phyloP scores from a whole-genome alignment of 2,797 vertebrate genomes.

The Emydoidea blandingii region DNA sequence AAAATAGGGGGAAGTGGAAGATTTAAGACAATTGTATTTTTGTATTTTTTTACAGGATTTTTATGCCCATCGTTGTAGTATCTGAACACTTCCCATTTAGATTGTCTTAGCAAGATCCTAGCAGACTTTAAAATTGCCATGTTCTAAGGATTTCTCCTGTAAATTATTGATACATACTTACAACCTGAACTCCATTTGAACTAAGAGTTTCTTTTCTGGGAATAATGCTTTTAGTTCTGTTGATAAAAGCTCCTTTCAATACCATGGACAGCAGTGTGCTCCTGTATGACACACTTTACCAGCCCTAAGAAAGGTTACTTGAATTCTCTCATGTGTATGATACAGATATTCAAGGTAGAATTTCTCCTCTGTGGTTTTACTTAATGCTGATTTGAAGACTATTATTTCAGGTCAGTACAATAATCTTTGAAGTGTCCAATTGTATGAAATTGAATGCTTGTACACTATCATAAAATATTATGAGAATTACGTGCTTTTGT shows the following conservation, averaged over 20 bases:
- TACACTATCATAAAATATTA: not conserved
- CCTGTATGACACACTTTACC: fast-evolving
- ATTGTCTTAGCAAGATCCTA: not conserved
- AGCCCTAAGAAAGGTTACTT: not conserved
- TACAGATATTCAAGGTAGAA: not conserved
- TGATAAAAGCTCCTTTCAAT: not conserved
- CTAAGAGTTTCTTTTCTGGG: not conserved
- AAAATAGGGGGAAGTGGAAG: not conserved
- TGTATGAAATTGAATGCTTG: not conserved
- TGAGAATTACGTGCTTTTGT: not conserved
- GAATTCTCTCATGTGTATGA: not conserved
- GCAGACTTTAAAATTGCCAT: not conserved
- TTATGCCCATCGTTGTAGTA: not conserved
- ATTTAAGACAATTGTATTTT: not conserved
- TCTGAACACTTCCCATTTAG: not conserved
- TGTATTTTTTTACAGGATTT: not conserved
- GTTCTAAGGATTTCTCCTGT: not conserved
- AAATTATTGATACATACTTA: not conserved
- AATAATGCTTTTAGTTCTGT: not conserved
- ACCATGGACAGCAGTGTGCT: fast-evolving
- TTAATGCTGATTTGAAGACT: not conserved
- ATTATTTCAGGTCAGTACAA: not conserved
- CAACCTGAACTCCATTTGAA: not conserved
- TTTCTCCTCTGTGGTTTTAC: not conserved
- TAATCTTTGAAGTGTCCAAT: not conserved